Evolutionary conservation across 1,140 invertebrate species (phyloP).

Genomic region (Leptopilina boulardi): DNA sequence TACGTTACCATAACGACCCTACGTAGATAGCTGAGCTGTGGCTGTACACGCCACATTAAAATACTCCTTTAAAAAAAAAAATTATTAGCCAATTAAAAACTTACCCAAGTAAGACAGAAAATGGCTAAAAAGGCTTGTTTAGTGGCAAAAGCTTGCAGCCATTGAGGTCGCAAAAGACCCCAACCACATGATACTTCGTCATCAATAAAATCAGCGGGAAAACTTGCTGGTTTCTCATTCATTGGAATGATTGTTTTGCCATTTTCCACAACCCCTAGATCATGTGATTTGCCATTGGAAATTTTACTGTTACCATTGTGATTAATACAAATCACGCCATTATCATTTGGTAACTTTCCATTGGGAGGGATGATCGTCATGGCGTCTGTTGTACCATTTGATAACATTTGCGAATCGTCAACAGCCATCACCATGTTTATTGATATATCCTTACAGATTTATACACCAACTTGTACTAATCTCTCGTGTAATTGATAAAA

Average conservation of each 20-base stretch:
- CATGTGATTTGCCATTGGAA: slow-evolving; percentile 67
- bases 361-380: slow-evolving; percentile 66
- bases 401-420: slow-evolving; percentile 65
- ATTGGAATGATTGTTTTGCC: slow-evolving; percentile 59
- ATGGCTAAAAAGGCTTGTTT: slow-evolving; percentile 92
- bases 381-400: slow-evolving; percentile 63
- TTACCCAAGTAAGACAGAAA: slow-evolving; percentile 89
- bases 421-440: slow-evolving; percentile 62
- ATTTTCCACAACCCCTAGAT: slow-evolving; percentile 61
- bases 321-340: slow-evolving; percentile 63
- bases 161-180: slow-evolving; percentile 82
- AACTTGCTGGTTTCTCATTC: slow-evolving; percentile 65
- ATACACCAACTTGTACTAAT: too few species aligned
- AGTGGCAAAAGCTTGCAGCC: slow-evolving; percentile 88
- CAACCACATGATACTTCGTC: slow-evolving; percentile 81
- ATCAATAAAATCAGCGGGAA: slow-evolving; percentile 71
- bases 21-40: too few species aligned
- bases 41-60: too few species aligned
- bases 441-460: too few species aligned
- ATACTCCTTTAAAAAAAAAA: neutral
- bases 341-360: slow-evolving; percentile 67
- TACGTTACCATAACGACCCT: too few species aligned
- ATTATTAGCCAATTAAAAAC: slow-evolving; percentile 34
- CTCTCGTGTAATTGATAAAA: too few species aligned
- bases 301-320: slow-evolving; percentile 71